Percentiles rank a stretch among this genome's conserved stretches.
Evolutionary conservation across 2,113 vertebrate genomes (phyloP).

Genomic region (Thryonomys swinderianus): DNA sequence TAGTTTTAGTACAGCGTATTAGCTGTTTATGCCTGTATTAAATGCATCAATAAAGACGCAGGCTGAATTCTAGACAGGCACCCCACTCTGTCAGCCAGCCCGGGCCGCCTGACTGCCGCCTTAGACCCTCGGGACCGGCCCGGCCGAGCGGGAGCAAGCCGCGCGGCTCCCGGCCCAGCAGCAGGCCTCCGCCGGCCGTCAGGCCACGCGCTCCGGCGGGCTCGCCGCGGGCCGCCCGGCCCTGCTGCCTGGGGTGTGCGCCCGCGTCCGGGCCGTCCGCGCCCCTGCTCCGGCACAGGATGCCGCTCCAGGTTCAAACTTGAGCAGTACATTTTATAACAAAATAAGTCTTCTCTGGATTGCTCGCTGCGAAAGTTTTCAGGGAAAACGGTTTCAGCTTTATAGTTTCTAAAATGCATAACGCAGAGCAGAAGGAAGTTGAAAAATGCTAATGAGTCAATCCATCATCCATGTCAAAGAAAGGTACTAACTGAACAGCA

Average conservation of each 20-base stretch:
- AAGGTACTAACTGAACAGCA: not conserved
- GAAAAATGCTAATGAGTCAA: constrained; percentile 21
- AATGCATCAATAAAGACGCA: not conserved
- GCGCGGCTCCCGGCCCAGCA: too few relatives aligned
- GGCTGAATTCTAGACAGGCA: not conserved
- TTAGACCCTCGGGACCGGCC: too few relatives aligned
- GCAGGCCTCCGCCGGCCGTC: too few relatives aligned
- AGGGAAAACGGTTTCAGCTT: constrained; percentile 15
- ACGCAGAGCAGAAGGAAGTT: constrained; percentile 28
- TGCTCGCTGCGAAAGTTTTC: not conserved
- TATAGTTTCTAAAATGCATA: constrained; percentile 16
- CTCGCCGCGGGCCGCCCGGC: too few relatives aligned
- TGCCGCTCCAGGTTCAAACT: not conserved
- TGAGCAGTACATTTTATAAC: constrained; percentile 7
- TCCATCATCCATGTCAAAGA: not conserved
- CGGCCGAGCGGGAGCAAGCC: too few relatives aligned
- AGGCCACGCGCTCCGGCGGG: too few relatives aligned
- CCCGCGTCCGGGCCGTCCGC: not conserved
- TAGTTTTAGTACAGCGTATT: not conserved
- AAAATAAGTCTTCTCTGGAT: constrained; percentile 45
- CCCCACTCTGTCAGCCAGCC: not conserved
- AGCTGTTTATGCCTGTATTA: not conserved
- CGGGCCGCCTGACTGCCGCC: too few relatives aligned
- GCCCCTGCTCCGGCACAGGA: not conserved
- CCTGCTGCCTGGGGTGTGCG: not conserved